Percentiles rank a stretch among this genome's conserved stretches.
These are phyloP conservation scores for Zygogramma bicolorata DNA, from an alignment of 2,888 invertebrate genomes.

Conservation along the genomic window DNA sequence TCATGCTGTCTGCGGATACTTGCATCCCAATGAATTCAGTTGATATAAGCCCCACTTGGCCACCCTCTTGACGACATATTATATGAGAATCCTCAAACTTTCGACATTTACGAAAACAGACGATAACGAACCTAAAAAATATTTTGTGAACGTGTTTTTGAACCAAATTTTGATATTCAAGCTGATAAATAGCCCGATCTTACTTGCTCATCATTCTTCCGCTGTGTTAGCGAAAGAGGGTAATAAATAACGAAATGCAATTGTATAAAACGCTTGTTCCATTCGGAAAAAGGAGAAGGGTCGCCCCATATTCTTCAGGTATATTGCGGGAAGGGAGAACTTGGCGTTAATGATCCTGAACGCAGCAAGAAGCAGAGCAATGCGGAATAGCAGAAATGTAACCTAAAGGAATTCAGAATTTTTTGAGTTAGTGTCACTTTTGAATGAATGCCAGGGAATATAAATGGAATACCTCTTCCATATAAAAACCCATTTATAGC, in stretches of 20 bases:
- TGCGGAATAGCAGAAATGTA: not conserved
- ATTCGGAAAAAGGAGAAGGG: not conserved
- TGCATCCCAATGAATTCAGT: no score
- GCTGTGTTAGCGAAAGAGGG: not conserved
- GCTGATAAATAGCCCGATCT: not conserved
- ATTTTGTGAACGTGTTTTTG: no score
- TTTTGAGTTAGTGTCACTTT: not conserved
- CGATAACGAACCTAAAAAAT: no score
- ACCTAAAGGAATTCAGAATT: not conserved
- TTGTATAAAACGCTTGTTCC: slow-evolving; percentile 4
- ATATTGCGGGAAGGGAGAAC: not conserved
- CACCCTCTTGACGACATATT: no score
- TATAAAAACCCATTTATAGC: not conserved
- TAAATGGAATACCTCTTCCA: not conserved
- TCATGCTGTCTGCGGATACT: no score
- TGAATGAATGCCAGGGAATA: not conserved
- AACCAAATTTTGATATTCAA: not conserved
- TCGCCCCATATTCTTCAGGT: not conserved
- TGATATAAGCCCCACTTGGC: no score
- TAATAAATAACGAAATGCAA: slow-evolving; percentile 4
- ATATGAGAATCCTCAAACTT: no score
- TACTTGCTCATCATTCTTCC: not conserved
- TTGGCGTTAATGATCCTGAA: slow-evolving; percentile 1
- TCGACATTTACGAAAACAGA: no score
- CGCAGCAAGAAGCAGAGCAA: not conserved